Evolutionary conservation across 2,797 vertebrate genomes (phyloP), one percentile per base, ranked within the genome.

Genomic region (Danio aesculapii): DNA sequence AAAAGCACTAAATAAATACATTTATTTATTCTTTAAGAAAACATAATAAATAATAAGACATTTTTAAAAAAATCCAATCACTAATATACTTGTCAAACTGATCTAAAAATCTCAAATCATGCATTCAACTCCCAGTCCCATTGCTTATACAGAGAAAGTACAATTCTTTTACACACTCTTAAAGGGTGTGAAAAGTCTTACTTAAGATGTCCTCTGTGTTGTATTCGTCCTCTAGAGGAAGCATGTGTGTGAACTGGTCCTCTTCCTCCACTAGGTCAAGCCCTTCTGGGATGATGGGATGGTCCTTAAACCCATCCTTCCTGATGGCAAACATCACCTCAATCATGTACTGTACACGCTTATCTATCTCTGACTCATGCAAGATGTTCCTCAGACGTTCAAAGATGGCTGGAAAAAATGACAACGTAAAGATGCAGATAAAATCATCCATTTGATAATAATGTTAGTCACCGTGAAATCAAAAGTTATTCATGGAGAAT

Each of bases 311-410:
- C 62, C 98, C 98, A 82, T 99, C 98, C 82, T 99, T 99, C 69
- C 98, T 92, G 77, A 99, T 98, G 68, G 98, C 98, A 85, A 99
- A 99, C 98, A 99, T 98, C 75, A 99, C 98, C 91, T 99, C 98
- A 49, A 99, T 99, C 98, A 99, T 99, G 90, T 99, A 99, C 88
- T 99, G 98, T 82, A 99, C 97, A 41, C 98, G 96, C 90, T 99
- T 98, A 87, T 99, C 98, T 1, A 99, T 97, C 90, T 98, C 92
- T 0, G 98, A 99, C 87, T 99, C 98, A 0, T 99, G 97, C 8
- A 99, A 95, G 87, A 99, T 95, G 83, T 99, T 99, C 70, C 97
- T 94, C 87, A 99, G 95, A 14, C 98, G 96, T 90, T 99, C 98
- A 86, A 99, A 99, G 88, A 99, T 99, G 84, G 97, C 98, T 99